Base-by-base conservation (phyloP, 2,113 vertebrate species). In the Sylvicapra grimmia region DNA sequence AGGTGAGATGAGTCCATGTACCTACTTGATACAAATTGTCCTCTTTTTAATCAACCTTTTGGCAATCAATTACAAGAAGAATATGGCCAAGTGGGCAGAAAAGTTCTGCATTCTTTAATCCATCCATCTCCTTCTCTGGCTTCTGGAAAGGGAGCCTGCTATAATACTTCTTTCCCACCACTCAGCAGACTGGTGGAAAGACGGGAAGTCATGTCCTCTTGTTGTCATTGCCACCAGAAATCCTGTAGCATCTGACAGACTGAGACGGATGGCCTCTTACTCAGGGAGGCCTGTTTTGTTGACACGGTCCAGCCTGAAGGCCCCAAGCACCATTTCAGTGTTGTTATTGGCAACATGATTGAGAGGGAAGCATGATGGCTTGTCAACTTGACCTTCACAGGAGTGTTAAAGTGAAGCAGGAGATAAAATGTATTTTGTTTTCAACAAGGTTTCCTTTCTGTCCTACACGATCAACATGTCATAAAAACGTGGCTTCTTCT, bases 361-460 rank as follows among this genome's bases (percentile, higher is more conserved):
- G 96, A 98, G 93, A 90, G 86, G 61, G 63, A 95, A 92, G 77
- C 47, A 12, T 29, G 77, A 86, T 27, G 6, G 68, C 80, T 95
- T 97, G 95, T 98, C 97, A 98, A 33, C 89, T 82, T 97, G 97
- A 96, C 94, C 93, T 97, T 98, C 94, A 91, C 36, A 61, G 80
- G 79, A 61, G 93, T 91, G 86, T 94, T 89, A 90, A 96, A 97
- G 89, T 93, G 97, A 94, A 94, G 59, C 89, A 92, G 89, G 91
- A 84, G 91, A 95, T 80, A 89, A 83, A 97, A 93, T 97, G 49
- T 87, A n/a, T 95, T 98, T 98, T 98, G 94, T 96, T 96, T 97
- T 94, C 93, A 89, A 83, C 79, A 91, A 96, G 84, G 44, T 89
- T 97, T 15, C 31, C 27, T 85, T 96, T 97, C 89, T 90, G 63